phyloP scores from a whole-genome alignment of 2,797 vertebrate genomes.

The Neomorphus geoffroyi region DNA sequence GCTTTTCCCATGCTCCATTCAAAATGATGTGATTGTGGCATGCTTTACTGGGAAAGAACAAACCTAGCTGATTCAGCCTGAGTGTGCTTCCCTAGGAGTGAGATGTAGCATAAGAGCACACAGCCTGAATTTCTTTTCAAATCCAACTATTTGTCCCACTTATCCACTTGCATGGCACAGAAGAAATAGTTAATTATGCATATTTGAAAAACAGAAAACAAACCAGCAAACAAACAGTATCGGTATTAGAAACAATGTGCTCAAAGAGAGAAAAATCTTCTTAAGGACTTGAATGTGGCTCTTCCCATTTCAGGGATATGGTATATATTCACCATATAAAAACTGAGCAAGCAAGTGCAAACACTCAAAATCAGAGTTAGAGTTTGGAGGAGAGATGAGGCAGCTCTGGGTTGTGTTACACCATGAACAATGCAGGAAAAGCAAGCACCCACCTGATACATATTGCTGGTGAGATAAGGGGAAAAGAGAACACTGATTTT shows the following conservation, averaged over 20 bases:
- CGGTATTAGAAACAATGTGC: background rate
- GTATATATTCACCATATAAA: background rate
- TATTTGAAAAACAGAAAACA: background rate
- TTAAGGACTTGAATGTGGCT: background rate
- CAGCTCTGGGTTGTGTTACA: background rate
- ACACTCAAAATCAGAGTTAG: background rate
- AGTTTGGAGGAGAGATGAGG: background rate
- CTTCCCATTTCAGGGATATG: background rate
- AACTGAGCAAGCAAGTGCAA: background rate
- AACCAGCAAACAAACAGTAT: background rate
- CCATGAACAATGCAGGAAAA: background rate
- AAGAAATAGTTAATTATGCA: background rate
- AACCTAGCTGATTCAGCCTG: background rate
- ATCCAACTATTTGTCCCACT: background rate
- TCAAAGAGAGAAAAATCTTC: background rate
- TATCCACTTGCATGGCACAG: background rate
- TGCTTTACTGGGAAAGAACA: background rate
- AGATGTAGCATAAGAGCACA: background rate
- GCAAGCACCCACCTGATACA: background rate
- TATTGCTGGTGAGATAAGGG: background rate
- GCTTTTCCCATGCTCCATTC: background rate
- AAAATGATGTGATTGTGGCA: background rate
- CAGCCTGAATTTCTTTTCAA: background rate
- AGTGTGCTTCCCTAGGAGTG: background rate
- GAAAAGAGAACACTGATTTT: background rate